These are phyloP conservation scores for Drosophila simulans DNA, from an alignment of 1,140 invertebrate genomes.

Conservation along the genomic window DNA sequence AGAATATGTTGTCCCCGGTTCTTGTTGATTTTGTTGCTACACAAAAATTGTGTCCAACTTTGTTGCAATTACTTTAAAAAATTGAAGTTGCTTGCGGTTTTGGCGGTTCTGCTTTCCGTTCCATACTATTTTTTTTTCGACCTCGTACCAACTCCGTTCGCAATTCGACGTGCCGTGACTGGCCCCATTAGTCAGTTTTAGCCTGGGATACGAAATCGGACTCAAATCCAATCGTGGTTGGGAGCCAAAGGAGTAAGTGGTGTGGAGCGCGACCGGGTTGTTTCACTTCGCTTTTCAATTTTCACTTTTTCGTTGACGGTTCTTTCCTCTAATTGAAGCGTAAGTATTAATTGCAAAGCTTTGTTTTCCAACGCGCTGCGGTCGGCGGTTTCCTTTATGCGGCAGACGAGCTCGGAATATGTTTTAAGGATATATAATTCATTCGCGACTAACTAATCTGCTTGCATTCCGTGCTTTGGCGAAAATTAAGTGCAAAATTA, in stretches of 20 bases:
- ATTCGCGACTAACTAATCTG: conserved; percentile 16
- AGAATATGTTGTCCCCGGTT: conserved; percentile 29
- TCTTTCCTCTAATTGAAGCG: conserved; percentile 69
- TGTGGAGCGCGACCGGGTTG: conserved; percentile 20
- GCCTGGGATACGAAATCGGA: conserved; percentile 26
- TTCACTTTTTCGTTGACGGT: conserved; percentile 70
- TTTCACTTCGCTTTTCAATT: conserved; percentile 67
- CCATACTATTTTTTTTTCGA: conserved; percentile 1
- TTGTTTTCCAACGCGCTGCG: conserved; percentile 62
- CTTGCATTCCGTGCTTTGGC: conserved; percentile 14
- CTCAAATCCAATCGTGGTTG: conserved; percentile 1
- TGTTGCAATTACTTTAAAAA: conserved; percentile 82
- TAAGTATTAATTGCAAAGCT: conserved; percentile 79
- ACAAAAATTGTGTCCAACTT: conserved; percentile 76
- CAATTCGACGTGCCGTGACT: conserved; percentile 51
- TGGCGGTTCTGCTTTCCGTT: conserved; percentile 47
- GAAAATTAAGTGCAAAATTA: conserved; percentile 68
- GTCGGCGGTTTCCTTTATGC: conserved; percentile 39
- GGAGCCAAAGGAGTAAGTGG: neutral
- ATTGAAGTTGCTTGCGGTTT: conserved; percentile 78
- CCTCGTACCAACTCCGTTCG: conserved; percentile 19
- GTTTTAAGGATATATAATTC: conserved; percentile 16
- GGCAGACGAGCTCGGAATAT: neutral
- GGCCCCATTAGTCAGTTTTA: conserved; percentile 66
- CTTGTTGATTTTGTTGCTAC: conserved; percentile 42